A percentile compares a stretch with the other conserved stretches of the same genome.
phyloP scores from a whole-genome alignment of 1,140 invertebrate genomes.

The Cataglyphis hispanica region DNA sequence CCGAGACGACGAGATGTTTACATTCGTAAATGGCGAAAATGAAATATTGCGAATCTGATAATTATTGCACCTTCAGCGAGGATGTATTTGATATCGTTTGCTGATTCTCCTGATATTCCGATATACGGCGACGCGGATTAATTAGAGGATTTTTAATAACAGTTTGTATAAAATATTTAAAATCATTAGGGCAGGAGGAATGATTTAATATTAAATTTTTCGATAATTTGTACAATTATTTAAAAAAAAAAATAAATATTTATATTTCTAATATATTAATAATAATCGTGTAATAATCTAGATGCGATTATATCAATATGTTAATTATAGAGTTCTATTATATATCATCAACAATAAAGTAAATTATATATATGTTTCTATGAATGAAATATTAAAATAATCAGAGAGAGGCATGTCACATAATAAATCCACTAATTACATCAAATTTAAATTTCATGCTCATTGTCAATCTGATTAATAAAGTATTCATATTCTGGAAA shows the following conservation, averaged over 20 bases:
- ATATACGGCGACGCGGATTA: background rate
- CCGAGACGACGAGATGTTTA: constrained; percentile 21
- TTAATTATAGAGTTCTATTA: constrained; percentile 16
- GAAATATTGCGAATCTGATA: background rate
- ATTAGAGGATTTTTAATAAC: background rate
- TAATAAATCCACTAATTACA: background rate
- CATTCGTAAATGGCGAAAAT: background rate
- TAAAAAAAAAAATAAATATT: no score
- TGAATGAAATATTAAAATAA: constrained; percentile 31
- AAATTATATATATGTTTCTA: background rate
- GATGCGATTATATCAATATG: constrained; percentile 16
- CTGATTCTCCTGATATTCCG: background rate
- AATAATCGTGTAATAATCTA: background rate
- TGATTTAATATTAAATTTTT: constrained; percentile 24
- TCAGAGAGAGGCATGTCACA: background rate
- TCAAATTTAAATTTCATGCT: constrained; percentile 2
- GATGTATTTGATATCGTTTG: background rate
- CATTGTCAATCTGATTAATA: background rate
- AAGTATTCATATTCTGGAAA: constrained; percentile 1
- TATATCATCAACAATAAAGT: background rate
- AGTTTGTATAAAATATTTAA: background rate
- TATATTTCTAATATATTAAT: background rate
- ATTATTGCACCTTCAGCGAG: background rate
- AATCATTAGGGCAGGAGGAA: background rate
- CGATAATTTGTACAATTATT: no score